phyloP scores from a whole-genome alignment of 2,797 vertebrate genomes.

The Nannoperca obscura region DNA sequence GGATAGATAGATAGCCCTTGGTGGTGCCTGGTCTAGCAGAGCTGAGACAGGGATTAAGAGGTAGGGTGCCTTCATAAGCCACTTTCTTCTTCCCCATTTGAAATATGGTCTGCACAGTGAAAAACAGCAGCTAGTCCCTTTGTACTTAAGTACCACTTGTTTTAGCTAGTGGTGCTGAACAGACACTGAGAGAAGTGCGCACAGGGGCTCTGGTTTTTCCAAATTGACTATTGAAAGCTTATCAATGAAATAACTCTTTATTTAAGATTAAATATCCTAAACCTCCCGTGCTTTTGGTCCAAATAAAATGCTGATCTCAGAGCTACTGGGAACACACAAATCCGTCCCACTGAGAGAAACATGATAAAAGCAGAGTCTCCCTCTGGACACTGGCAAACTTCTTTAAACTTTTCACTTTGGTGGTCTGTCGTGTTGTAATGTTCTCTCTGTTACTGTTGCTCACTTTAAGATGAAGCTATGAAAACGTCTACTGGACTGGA shows the following conservation, averaged over 20 bases:
- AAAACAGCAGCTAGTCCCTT: conserved; percentile 39
- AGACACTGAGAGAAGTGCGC: conserved; percentile 22
- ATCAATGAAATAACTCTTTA: conserved; percentile 36
- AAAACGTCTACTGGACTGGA: background rate
- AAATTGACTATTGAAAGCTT: conserved; percentile 31
- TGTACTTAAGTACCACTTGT: conserved; percentile 35
- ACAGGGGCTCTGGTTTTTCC: conserved; percentile 2
- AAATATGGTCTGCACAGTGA: conserved; percentile 53
- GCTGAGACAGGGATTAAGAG: conserved; percentile 73
- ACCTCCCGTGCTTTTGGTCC: conserved; percentile 18
- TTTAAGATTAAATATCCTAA: conserved; percentile 52
- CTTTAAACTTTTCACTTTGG: conserved; percentile 29
- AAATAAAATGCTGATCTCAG: conserved; percentile 66
- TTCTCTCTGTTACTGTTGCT: background rate
- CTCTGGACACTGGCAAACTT: conserved; percentile 37
- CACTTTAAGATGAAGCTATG: background rate
- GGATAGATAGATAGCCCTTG: conserved; percentile 70
- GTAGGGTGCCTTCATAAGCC: conserved; percentile 61
- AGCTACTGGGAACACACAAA: conserved; percentile 51
- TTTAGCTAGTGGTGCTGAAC: conserved; percentile 29
- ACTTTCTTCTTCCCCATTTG: conserved; percentile 68
- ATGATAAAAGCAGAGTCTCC: conserved; percentile 33
- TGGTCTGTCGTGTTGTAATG: conserved; percentile 8
- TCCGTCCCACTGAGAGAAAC: conserved; percentile 37
- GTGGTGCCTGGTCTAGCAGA: conserved; percentile 61